Percentiles rank a stretch among this genome's conserved stretches.
Conservation (phyloP, 30 jellyfish, hydroid and myxozoan genomes). For the Pelagia noctiluca region DNA sequence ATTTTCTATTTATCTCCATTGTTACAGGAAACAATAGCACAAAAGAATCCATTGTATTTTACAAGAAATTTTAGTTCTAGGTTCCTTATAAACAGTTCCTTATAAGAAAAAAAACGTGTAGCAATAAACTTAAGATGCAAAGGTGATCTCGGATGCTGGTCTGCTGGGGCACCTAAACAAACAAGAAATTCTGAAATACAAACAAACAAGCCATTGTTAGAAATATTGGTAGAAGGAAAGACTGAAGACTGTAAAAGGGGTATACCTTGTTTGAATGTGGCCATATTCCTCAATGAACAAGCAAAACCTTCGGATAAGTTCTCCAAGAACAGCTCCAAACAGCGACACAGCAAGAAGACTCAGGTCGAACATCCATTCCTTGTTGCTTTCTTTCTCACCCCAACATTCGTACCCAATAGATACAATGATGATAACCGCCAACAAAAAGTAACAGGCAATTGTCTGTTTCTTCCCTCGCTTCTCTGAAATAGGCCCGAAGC, state of each 20-base stretch:
- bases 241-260: background rate
- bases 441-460: background rate
- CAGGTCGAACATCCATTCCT: background rate
- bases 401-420: background rate
- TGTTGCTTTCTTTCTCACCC: background rate
- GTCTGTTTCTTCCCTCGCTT: slow-evolving; percentile 52
- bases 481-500: slow-evolving; percentile 81
- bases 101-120: no score
- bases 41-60: no score
- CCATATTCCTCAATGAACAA: slow-evolving; percentile 50
- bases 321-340: slow-evolving; percentile 47
- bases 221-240: background rate
- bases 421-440: background rate
- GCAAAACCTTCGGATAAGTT: slow-evolving; percentile 52
- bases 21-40: no score
- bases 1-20: no score
- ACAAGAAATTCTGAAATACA: background rate
- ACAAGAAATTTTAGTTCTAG: no score
- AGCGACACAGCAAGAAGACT: slow-evolving; percentile 25
- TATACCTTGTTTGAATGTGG: slow-evolving; percentile 61
- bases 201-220: background rate
- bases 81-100: no score
- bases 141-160: no score
- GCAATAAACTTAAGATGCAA: background rate
- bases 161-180: no score